phyloP scores from a whole-genome alignment of 2,888 invertebrate genomes.

The Apotomis capreana region DNA sequence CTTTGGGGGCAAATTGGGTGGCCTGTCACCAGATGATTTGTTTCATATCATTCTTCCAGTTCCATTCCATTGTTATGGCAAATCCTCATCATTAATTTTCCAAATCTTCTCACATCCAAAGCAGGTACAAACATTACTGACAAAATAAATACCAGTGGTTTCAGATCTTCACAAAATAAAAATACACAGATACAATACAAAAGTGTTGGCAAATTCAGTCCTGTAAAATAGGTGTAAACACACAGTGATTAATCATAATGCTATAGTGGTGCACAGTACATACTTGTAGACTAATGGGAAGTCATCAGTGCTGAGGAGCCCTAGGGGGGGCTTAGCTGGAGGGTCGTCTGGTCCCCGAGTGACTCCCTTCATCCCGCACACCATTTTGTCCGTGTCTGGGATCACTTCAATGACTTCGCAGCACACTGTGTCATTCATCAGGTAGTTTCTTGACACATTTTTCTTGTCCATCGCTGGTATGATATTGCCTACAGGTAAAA shows the following conservation, averaged over 20 bases:
- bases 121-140: conserved; percentile 43
- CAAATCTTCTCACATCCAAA: conserved; percentile 40
- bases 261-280: conserved; percentile 65
- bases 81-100: conserved; percentile 24
- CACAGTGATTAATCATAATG: conserved; percentile 57
- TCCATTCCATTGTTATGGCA: conserved; percentile 21
- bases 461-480: conserved; percentile 92
- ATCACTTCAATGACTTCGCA: conserved; percentile 94
- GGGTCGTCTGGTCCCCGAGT: conserved; percentile 88
- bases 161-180: conserved; percentile 62
- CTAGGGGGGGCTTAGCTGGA: conserved; percentile 88
- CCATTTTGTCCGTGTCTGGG: conserved; percentile 93
- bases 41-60: conserved; percentile 32
- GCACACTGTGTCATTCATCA: conserved; percentile 92
- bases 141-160: conserved; percentile 64
- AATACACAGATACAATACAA: conserved; percentile 66
- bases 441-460: conserved; percentile 89
- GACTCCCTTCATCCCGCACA: conserved; percentile 92
- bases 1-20: conserved; percentile 27
- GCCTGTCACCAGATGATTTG: conserved; percentile 37
- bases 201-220: conserved; percentile 58
- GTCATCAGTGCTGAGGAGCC: conserved; percentile 91
- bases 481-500: conserved; percentile 87
- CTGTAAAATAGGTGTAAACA: conserved; percentile 69
- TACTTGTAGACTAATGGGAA: conserved; percentile 93